Evolutionary conservation across 2,113 vertebrate genomes (phyloP).

Genomic region (Ursus arctos): DNA sequence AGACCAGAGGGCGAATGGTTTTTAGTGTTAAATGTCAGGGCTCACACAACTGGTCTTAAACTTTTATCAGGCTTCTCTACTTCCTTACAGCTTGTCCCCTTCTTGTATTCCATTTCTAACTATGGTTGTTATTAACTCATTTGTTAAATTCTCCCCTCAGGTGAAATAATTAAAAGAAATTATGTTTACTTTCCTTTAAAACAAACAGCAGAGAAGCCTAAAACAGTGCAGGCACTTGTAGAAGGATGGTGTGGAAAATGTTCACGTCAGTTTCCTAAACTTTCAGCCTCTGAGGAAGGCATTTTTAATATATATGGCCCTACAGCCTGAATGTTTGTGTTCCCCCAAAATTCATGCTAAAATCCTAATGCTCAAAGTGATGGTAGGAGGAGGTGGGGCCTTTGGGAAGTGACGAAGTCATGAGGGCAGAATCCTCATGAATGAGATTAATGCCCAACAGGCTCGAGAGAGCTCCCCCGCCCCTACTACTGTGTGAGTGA

Average conservation of each 20-base stretch:
- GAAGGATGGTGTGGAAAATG: not conserved
- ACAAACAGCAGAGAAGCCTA: not conserved
- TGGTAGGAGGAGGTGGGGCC: not conserved
- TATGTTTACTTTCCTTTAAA: slow-evolving; percentile 41
- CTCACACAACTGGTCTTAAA: not conserved
- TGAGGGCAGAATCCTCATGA: not conserved
- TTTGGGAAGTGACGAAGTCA: not conserved
- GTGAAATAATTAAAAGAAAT: slow-evolving; percentile 40
- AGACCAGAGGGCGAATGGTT: not conserved
- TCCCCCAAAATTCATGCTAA: not conserved
- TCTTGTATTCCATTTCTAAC: slow-evolving; percentile 11
- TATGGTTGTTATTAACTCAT: not conserved
- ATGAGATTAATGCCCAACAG: not conserved
- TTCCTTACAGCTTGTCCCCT: not conserved
- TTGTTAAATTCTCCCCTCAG: slow-evolving; percentile 26
- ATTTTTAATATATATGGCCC: not conserved
- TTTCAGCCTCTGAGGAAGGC: not conserved
- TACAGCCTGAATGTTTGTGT: not conserved
- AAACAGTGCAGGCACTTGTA: not conserved
- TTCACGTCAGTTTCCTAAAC: not conserved
- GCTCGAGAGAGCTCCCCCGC: not conserved
- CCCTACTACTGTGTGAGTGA: not conserved
- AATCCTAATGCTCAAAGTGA: not conserved
- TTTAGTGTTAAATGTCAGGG: not conserved
- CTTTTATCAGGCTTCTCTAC: slow-evolving; percentile 32